These are phyloP conservation scores for Calidris pygmaea DNA, from an alignment of 2,113 vertebrate genomes.

Conservation along the genomic window DNA sequence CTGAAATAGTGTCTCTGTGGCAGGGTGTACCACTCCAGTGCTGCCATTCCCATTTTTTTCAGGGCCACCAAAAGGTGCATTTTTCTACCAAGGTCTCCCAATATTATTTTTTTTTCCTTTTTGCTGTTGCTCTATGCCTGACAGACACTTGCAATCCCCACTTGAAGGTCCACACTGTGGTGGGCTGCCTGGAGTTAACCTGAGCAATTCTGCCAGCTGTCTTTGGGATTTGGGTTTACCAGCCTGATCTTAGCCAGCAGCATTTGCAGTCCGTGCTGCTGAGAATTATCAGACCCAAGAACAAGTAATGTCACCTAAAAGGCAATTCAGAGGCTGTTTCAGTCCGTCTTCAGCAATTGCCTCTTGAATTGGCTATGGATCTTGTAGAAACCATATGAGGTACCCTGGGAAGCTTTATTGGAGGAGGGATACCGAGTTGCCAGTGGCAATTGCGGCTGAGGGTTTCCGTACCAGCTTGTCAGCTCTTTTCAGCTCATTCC, in stretches of 20 bases:
- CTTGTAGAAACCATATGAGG: not conserved
- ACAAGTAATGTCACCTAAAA: not conserved
- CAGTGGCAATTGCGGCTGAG: not conserved
- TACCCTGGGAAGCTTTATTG: not conserved
- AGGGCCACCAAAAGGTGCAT: not conserved
- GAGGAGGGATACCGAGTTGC: not conserved
- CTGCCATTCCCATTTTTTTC: not conserved
- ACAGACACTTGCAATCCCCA: not conserved
- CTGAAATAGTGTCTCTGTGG: not conserved
- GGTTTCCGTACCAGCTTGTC: not conserved
- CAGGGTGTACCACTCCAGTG: not conserved
- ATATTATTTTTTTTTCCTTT: not conserved
- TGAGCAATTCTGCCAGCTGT: not conserved
- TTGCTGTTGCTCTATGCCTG: not conserved
- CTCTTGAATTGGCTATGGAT: not conserved
- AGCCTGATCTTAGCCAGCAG: not conserved
- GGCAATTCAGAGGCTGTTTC: not conserved
- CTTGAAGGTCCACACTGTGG: rapidly evolving
- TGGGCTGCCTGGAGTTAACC: not conserved
- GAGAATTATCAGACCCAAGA: not conserved
- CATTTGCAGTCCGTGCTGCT: not conserved
- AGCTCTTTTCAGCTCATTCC: not conserved
- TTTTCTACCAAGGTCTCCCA: not conserved
- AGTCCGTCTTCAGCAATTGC: not conserved
- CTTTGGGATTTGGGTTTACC: not conserved